Conservation (phyloP, 2,113 vertebrate species). For the Lophura nycthemera region DNA sequence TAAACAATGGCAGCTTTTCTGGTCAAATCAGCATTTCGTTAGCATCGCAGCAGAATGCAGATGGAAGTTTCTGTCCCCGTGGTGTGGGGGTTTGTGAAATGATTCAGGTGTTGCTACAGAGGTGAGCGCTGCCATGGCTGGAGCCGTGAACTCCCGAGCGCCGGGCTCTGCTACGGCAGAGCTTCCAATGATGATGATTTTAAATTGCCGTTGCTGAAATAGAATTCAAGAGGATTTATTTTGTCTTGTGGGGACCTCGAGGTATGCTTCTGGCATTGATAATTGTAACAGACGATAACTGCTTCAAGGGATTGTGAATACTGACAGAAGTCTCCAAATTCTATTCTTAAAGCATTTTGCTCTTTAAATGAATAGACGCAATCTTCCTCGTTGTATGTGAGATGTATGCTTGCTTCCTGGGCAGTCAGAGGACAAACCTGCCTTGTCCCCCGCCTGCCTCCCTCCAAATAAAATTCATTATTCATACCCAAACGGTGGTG, state of each 20-base stretch:
- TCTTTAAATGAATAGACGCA: slow-evolving; percentile 20
- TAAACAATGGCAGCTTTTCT: slow-evolving; percentile 71
- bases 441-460: slow-evolving; percentile 11
- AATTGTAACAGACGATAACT: slow-evolving; percentile 40
- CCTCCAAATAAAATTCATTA: slow-evolving; percentile 63
- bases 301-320: slow-evolving; percentile 62
- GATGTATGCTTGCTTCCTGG: slow-evolving; percentile 52
- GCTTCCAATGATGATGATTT: slow-evolving; percentile 63
- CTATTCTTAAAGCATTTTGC: slow-evolving; percentile 45
- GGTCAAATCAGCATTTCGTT: slow-evolving; percentile 69
- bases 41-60: slow-evolving; percentile 59
- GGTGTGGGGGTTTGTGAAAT: slow-evolving; percentile 63
- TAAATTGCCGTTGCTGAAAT: slow-evolving; percentile 52
- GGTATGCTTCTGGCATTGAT: slow-evolving; percentile 45
- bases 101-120: slow-evolving; percentile 66
- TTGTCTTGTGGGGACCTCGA: slow-evolving; percentile 59
- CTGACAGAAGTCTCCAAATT: slow-evolving; percentile 60
- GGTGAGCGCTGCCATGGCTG: slow-evolving; percentile 67
- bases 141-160: slow-evolving; percentile 51
- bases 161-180: slow-evolving; percentile 1
- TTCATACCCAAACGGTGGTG: slow-evolving; percentile 58
- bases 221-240: slow-evolving; percentile 56
- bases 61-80: slow-evolving; percentile 68
- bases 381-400: slow-evolving; percentile 44
- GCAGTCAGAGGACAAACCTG: slow-evolving; percentile 51